Percentiles rank a stretch among this genome's conserved stretches.
phyloP scores from a whole-genome alignment of 1,140 invertebrate species.

The Physella acuta region DNA sequence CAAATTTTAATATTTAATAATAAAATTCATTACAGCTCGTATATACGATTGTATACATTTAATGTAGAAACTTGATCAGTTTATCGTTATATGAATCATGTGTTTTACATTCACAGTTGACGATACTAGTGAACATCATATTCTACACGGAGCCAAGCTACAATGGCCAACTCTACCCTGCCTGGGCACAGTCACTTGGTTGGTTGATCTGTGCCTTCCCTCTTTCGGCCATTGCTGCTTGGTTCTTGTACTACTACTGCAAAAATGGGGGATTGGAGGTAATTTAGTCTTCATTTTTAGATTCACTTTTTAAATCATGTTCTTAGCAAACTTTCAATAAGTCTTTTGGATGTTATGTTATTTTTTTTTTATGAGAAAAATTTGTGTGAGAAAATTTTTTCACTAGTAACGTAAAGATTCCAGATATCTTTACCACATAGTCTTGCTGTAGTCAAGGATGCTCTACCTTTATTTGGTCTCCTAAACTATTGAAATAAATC shows the following conservation, averaged over 20 bases:
- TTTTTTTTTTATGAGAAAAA: no score
- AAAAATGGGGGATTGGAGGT: slow-evolving; percentile 49
- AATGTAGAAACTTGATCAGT: background rate
- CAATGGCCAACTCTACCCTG: slow-evolving; percentile 70
- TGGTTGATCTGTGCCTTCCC: slow-evolving; percentile 71
- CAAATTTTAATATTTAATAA: background rate
- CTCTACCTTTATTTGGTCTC: no score
- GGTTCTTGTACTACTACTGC: slow-evolving; percentile 51
- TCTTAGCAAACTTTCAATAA: no score
- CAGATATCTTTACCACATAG: no score
- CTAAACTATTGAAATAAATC: no score
- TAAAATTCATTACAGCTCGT: background rate
- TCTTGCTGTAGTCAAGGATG: no score
- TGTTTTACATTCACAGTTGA: slow-evolving; percentile 65
- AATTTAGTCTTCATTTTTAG: no score
- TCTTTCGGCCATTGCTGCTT: slow-evolving; percentile 70
- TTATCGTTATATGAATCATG: background rate
- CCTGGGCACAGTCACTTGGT: slow-evolving; percentile 76
- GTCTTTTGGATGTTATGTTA: no score
- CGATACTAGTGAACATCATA: slow-evolving; percentile 79
- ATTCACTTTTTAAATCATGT: no score
- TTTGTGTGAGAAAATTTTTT: no score
- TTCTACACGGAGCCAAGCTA: slow-evolving; percentile 66
- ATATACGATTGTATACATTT: background rate
- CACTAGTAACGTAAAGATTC: no score